These are phyloP conservation scores for Synanceia verrucosa DNA, from an alignment of 2,797 vertebrate genomes.

Conservation along the genomic window DNA sequence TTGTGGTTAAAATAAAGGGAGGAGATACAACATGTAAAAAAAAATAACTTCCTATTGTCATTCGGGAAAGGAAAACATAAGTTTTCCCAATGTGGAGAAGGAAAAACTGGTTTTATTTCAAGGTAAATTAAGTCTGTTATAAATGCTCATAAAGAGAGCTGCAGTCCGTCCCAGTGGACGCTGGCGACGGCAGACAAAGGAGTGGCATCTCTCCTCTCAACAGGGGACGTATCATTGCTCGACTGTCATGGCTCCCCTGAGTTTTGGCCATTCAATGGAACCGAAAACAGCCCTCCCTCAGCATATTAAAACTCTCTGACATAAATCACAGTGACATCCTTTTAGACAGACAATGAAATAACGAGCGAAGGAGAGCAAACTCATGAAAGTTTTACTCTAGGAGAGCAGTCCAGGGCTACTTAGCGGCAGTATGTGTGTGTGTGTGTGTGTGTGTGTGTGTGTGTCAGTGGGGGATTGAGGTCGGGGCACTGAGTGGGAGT, in stretches of 20 bases:
- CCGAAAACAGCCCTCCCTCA: constrained; percentile 54
- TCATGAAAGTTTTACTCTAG: constrained; percentile 66
- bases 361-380: constrained; percentile 62
- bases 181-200: constrained; percentile 59
- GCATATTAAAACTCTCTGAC: constrained; percentile 74
- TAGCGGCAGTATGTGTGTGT: constrained; percentile 12
- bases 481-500: constrained; percentile 41
- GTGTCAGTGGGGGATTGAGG: neutral
- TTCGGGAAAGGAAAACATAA: neutral
- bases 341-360: constrained; percentile 70
- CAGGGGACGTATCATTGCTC: constrained; percentile 53
- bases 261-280: constrained; percentile 61
- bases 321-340: constrained; percentile 76
- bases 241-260: constrained; percentile 65
- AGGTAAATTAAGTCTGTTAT: constrained; percentile 48
- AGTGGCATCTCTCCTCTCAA: constrained; percentile 49
- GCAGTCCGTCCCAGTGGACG: constrained; percentile 38
- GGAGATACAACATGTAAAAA: constrained; percentile 12
- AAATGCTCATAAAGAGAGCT: constrained; percentile 58
- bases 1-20: constrained; percentile 53
- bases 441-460: neutral
- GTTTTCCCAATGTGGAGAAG: constrained; percentile 8
- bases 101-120: constrained; percentile 35
- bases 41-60: constrained; percentile 34
- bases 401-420: constrained; percentile 47